These are phyloP conservation scores for Kryphioiulus occultus DNA, from an alignment of 2,888 invertebrate genomes.

Conservation along the genomic window DNA sequence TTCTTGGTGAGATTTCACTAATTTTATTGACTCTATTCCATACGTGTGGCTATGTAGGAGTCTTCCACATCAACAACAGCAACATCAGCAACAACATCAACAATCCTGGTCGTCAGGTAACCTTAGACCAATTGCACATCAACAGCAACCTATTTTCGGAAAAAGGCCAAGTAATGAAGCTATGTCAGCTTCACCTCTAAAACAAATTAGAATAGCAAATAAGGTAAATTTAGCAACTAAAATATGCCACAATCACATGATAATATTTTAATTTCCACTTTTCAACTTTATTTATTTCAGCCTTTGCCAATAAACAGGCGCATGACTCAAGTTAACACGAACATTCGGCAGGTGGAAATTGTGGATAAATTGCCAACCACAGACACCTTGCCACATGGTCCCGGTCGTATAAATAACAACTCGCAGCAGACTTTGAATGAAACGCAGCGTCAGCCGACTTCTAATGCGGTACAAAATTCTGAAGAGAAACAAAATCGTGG, in stretches of 20 bases:
- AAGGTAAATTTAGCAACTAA: background rate
- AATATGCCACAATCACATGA: background rate
- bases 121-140: slow-evolving; percentile 33
- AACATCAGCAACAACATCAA: background rate
- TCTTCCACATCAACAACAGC: background rate
- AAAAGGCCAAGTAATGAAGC: background rate
- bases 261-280: background rate
- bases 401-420: background rate
- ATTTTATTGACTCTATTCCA: no score
- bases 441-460: background rate
- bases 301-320: background rate
- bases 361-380: slow-evolving; percentile 39
- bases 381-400: background rate
- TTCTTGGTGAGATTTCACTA: no score
- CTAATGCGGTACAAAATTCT: slow-evolving; percentile 13
- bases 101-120: background rate
- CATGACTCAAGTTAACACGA: background rate
- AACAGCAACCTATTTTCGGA: background rate
- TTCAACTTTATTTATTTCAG: background rate
- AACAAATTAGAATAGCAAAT: slow-evolving; percentile 1
- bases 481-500: background rate
- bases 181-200: background rate
- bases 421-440: background rate
- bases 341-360: slow-evolving; percentile 43
- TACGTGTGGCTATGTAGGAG: background rate